Base-by-base conservation (phyloP, 2,113 vertebrate species). In the Sprattus sprattus region DNA sequence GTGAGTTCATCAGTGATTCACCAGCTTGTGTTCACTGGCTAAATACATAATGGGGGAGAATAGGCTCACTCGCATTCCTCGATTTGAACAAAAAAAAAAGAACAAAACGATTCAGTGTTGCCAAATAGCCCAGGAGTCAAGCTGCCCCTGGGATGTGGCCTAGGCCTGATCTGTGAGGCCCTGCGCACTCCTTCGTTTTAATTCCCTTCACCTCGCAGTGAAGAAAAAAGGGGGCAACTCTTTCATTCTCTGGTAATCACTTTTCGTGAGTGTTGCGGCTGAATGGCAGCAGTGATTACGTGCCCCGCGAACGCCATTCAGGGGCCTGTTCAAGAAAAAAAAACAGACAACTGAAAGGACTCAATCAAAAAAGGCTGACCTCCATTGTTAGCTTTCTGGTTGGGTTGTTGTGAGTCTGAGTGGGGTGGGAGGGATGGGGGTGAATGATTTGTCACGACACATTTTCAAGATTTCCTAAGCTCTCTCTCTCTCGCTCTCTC, bases 261-360 rank as follows among this genome's bases (percentile, higher is more conserved):
- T 28, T 84, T 20, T 64, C 52, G 54, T 81, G 39, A 81, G 83
- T 80, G 80, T 84, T 85, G 87, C 81, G 13, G 11, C 82, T 89
- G 52, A 87, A 85, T 83, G 81, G 49, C 6, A 25, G 2, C n/a
- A 46, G 44, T 89, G 86, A 88, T 87, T 85, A 64, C 82, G 81
- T 86, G 54, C 39, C 57, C 82, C 78, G 11, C 28, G 11, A 32
- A 11, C 18, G 50, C 75, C 54, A 81, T 85, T 83, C 84, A 84
- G 45, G 60, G 71, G 45, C 6, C 64, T 83, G 22, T 86, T 67
- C 80, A 50, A 80, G 86, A 3, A 85, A 89, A 88, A 5, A 84
- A 89, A 89, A 78, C 25, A 81, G 28, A 67, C 64, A 67, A 84
- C 28, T 86, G 7, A 85, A 89, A 88, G 67, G 32, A 81, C 28